Evolutionary conservation across 1,140 invertebrate genomes (phyloP).

Genomic region (Dryas iulia): DNA sequence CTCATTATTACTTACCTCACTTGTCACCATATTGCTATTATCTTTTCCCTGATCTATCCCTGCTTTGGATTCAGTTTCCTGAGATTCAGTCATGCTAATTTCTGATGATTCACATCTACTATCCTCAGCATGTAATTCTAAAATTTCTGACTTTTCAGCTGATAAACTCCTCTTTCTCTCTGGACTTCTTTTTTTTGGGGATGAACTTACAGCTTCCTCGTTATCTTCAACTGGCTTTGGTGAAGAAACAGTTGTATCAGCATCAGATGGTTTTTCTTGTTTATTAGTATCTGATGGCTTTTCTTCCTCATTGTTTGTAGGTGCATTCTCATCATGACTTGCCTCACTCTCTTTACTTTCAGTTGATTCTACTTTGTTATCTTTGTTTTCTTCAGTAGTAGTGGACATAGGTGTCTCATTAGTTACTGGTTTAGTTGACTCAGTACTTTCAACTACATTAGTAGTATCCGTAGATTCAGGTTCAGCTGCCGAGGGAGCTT

Average conservation of each 20-base stretch:
- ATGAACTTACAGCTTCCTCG: constrained; percentile 14
- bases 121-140: constrained; percentile 69
- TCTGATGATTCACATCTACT: constrained; percentile 61
- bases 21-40: constrained; percentile 31
- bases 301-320: constrained; percentile 10
- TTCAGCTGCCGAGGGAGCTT: constrained; percentile 14
- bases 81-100: constrained; percentile 42
- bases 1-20: constrained; percentile 70
- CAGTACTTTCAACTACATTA: constrained; percentile 13
- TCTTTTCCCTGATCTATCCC: constrained; percentile 31
- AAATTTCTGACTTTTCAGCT: constrained; percentile 62
- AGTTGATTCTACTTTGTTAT: constrained; percentile 27
- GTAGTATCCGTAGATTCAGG: constrained; percentile 4
- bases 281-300: constrained; percentile 16
- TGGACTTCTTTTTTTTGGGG: constrained; percentile 27
- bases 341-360: constrained; percentile 31
- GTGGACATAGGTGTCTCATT: constrained; percentile 58
- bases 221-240: constrained; percentile 44
- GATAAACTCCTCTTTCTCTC: constrained; percentile 44
- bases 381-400: constrained; percentile 51
- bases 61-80: constrained; percentile 38
- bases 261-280: constrained; percentile 50
- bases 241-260: constrained; percentile 64
- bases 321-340: background rate
- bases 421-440: constrained; percentile 32